These are phyloP conservation scores for Melanotaenia nigrans DNA, from an alignment of 2,797 vertebrate species.

Conservation along the genomic window DNA sequence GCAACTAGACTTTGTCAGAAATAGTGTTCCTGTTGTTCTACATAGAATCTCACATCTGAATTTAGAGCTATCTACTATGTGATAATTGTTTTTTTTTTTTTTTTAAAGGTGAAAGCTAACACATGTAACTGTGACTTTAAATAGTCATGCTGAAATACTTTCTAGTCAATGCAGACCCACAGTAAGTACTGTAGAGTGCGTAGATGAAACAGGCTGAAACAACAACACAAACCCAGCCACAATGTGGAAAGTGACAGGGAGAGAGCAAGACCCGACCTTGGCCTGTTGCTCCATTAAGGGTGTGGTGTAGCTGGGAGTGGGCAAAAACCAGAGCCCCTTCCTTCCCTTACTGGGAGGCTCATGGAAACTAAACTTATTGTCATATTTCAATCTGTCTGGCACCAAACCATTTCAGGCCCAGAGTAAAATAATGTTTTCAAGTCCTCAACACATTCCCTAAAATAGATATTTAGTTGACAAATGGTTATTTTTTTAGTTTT, in stretches of 20 bases:
- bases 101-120: background rate
- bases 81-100: background rate
- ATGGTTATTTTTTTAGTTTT: background rate
- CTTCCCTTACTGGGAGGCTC: constrained; percentile 77
- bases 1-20: background rate
- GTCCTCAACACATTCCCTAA: background rate
- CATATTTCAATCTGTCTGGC: constrained; percentile 40
- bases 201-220: constrained; percentile 42
- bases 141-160: background rate
- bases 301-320: constrained; percentile 62
- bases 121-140: background rate
- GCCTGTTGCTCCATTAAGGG: constrained; percentile 60
- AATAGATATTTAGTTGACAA: background rate
- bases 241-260: constrained; percentile 65
- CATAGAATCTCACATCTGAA: background rate
- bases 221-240: constrained; percentile 48
- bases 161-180: constrained; percentile 3
- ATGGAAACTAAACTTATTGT: constrained; percentile 71
- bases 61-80: background rate
- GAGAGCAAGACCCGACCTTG: constrained; percentile 64
- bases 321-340: constrained; percentile 66
- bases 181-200: background rate
- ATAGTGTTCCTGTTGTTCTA: background rate
- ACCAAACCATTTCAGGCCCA: constrained; percentile 22
- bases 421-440: background rate